Percentiles rank a stretch among this genome's conserved stretches.
Evolutionary conservation across 2,797 vertebrate species (phyloP).

Genomic region (Fundulus diaphanus): DNA sequence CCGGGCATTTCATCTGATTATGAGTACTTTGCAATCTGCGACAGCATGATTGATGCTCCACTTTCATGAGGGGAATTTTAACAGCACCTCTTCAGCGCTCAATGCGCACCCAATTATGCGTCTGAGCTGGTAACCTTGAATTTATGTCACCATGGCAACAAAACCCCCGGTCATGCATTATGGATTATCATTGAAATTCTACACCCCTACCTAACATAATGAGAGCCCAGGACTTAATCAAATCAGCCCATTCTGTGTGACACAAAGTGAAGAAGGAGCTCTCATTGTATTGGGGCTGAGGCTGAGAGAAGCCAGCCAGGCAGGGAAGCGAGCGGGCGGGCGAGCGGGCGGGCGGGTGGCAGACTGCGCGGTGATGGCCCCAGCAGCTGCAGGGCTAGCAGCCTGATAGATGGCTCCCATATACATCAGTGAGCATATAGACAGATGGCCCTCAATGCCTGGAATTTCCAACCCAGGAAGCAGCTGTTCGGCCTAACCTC

Average conservation of each 20-base stretch:
- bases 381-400: constrained; percentile 90
- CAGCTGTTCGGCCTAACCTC: constrained; percentile 97
- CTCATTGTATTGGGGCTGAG: constrained; percentile 89
- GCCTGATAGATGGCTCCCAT: constrained; percentile 97
- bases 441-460: constrained; percentile 98
- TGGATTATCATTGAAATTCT: constrained; percentile 99
- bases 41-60: constrained; percentile 97
- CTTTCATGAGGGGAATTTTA: constrained; percentile 99
- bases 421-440: constrained; percentile 96
- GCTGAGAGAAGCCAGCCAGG: constrained; percentile 79
- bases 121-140: constrained; percentile 99
- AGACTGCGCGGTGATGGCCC: constrained; percentile 81
- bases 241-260: constrained; percentile 99
- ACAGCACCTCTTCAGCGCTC: constrained; percentile 97
- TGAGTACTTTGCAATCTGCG: constrained; percentile 93
- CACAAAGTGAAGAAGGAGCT: constrained; percentile 97
- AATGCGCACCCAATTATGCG: constrained; percentile 98
- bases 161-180: constrained; percentile 99
- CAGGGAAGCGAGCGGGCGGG: constrained; percentile 30
- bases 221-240: constrained; percentile 99
- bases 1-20: constrained; percentile 94
- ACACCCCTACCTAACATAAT: constrained; percentile 99
- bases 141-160: constrained; percentile 99
- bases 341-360: constrained; percentile 54
- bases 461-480: constrained; percentile 94